Evolutionary conservation across 2,797 vertebrate species (phyloP).

Genomic region (Pitangus sulphuratus): DNA sequence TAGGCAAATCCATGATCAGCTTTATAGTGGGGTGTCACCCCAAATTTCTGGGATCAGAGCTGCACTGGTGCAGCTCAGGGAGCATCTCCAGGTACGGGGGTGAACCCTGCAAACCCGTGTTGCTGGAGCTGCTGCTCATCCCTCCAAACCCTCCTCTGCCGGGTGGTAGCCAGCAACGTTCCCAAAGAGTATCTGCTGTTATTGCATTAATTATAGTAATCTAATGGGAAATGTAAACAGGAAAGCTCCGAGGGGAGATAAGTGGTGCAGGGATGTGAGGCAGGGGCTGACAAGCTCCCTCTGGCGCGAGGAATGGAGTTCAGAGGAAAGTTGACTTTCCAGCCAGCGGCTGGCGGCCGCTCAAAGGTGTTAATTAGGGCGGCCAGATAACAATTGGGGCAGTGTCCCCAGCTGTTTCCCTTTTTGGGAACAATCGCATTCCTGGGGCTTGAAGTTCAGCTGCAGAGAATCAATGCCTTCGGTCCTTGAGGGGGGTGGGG

Average conservation of each 20-base stretch:
- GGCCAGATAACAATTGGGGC: neutral
- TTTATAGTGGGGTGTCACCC: accelerated
- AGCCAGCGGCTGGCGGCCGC: conserved; percentile 24
- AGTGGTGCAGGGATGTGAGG: neutral
- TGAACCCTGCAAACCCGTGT: neutral
- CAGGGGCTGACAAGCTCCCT: conserved; percentile 15
- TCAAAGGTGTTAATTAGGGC: conserved; percentile 60
- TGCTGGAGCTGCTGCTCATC: neutral
- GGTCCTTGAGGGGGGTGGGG: accelerated
- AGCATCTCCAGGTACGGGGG: neutral
- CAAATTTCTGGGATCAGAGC: neutral
- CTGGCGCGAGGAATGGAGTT: neutral
- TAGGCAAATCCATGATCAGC: accelerated
- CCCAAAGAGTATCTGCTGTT: conserved; percentile 30
- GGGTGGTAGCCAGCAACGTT: neutral
- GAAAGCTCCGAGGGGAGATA: conserved; percentile 76
- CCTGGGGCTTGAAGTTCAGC: neutral
- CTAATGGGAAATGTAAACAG: conserved; percentile 81
- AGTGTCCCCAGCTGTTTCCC: neutral
- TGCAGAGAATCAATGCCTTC: neutral
- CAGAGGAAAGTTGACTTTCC: neutral
- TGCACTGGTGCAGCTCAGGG: neutral
- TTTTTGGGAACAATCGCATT: neutral
- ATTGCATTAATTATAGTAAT: conserved; percentile 73
- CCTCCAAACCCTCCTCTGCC: neutral